phyloP scores from a whole-genome alignment of 2,888 invertebrate species.

The Monochamus alternatus region DNA sequence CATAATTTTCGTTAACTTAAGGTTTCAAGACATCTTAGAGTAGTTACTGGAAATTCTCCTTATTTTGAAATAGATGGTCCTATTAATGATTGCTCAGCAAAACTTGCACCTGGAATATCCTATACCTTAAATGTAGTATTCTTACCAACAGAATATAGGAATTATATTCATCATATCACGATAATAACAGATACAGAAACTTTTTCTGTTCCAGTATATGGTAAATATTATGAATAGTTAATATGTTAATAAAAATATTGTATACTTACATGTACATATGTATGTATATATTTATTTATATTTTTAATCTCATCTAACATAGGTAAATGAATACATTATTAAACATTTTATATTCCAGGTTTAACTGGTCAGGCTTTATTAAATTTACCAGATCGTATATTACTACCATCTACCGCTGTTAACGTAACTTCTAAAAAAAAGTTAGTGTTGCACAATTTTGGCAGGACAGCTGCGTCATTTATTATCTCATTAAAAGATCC shows the following conservation, averaged over 20 bases:
- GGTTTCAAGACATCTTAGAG: constrained; percentile 73
- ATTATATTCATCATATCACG: constrained; percentile 73
- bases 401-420: constrained; percentile 73
- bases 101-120: constrained; percentile 82
- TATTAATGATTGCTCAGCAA: constrained; percentile 64
- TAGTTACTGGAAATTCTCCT: constrained; percentile 64
- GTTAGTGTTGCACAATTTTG: constrained; percentile 74
- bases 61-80: constrained; percentile 70
- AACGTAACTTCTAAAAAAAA: constrained; percentile 72
- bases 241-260: background rate
- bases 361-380: constrained; percentile 75
- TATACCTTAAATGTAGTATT: constrained; percentile 77
- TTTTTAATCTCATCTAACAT: too few species aligned
- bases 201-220: constrained; percentile 76
- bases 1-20: constrained; percentile 57
- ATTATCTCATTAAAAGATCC: constrained; percentile 69
- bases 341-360: constrained; percentile 64
- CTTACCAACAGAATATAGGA: constrained; percentile 73
- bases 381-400: constrained; percentile 76
- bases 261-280: background rate
- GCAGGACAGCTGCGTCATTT: constrained; percentile 72
- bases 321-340: too few species aligned
- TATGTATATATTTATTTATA: too few species aligned
- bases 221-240: constrained; percentile 65
- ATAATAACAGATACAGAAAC: constrained; percentile 74